Evolutionary conservation across 2,797 vertebrate species (phyloP).

Genomic region (Macrochelys suwanniensis): DNA sequence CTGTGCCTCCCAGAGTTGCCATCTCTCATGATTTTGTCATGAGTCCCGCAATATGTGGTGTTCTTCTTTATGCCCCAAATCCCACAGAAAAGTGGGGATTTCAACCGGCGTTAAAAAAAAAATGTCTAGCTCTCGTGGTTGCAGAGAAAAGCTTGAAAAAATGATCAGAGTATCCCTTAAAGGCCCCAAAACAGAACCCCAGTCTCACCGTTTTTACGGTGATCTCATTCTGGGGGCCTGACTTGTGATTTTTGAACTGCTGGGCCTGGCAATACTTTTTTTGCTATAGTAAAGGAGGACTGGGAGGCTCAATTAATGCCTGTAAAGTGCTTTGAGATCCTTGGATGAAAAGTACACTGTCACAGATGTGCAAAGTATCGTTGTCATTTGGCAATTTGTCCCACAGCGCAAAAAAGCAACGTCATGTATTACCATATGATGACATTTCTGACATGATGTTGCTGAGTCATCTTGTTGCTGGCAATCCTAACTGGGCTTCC

Average conservation of each 20-base stretch:
- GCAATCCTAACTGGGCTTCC: background rate
- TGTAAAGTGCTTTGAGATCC: background rate
- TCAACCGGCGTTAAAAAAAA: background rate
- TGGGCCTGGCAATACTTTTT: background rate
- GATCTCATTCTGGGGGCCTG: background rate
- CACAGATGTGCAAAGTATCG: no score
- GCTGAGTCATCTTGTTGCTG: background rate
- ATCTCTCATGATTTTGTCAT: no score
- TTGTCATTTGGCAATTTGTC: background rate
- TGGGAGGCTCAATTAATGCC: background rate
- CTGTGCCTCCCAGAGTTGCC: background rate
- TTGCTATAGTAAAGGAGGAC: background rate
- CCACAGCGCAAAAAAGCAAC: background rate
- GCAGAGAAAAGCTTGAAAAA: background rate
- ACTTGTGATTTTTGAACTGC: background rate
- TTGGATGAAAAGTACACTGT: background rate
- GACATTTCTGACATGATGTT: accelerated
- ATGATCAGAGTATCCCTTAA: no score
- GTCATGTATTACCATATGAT: no score
- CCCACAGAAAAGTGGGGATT: background rate
- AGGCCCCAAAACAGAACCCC: background rate
- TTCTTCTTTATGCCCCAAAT: background rate
- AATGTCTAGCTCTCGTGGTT: no score
- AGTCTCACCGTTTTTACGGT: background rate
- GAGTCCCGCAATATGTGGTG: background rate